Conservation (phyloP, 2,797 vertebrate species). For the Anas georgica region DNA sequence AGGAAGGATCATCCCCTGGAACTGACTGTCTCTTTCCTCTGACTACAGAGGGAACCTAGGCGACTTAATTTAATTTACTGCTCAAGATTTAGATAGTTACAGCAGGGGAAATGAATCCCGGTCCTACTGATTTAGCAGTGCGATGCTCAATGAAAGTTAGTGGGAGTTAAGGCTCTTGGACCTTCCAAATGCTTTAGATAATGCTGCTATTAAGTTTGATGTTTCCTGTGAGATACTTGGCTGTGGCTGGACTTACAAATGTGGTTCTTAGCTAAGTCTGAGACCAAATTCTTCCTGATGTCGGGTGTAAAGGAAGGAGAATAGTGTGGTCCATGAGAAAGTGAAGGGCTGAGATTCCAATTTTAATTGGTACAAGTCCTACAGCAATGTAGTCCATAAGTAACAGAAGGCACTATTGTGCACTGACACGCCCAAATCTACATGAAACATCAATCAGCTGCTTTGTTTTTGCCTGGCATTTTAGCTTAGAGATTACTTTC, state of each 20-base stretch:
- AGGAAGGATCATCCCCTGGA: not conserved
- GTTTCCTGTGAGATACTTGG: constrained; percentile 46
- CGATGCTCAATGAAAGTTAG: constrained; percentile 35
- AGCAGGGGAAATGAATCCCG: constrained; percentile 16
- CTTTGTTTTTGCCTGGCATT: not conserved
- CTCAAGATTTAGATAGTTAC: constrained; percentile 10
- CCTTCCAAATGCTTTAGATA: constrained; percentile 49
- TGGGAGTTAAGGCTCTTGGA: constrained; percentile 47
- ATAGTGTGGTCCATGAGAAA: not conserved
- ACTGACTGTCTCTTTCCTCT: not conserved
- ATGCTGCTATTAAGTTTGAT: constrained; percentile 57
- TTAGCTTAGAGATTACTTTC: not conserved
- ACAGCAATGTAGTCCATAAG: not conserved
- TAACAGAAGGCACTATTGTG: not conserved
- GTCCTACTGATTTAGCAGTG: constrained; percentile 32
- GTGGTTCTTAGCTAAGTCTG: constrained; percentile 28
- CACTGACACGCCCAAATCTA: not conserved
- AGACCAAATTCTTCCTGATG: constrained; percentile 3
- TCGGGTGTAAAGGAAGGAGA: not conserved
- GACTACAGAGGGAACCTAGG: not conserved
- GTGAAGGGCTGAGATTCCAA: constrained; percentile 9
- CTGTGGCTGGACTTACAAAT: constrained; percentile 25
- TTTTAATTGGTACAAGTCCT: constrained; percentile 4
- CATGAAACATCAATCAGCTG: rapidly evolving
- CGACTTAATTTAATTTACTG: constrained; percentile 16